phyloP scores from a whole-genome alignment of 2,888 invertebrate species.

The Hyalella azteca region DNA sequence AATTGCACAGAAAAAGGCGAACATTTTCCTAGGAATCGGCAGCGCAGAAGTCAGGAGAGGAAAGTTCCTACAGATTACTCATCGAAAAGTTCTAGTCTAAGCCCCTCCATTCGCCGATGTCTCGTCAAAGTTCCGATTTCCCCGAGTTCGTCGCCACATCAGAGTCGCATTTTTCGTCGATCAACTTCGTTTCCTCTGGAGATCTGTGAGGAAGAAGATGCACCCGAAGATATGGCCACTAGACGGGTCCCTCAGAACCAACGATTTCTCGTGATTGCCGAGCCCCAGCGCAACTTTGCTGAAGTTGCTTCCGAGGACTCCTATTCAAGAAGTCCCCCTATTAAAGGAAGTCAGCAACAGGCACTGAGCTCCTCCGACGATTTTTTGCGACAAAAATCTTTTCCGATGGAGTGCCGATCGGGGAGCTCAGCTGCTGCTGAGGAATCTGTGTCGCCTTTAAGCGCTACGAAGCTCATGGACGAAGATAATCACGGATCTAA shows the following conservation, averaged over 20 bases:
- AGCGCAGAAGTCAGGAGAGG: conserved; percentile 1
- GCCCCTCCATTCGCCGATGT: conserved; percentile 26
- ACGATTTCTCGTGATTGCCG: conserved; percentile 28
- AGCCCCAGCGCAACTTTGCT: conserved; percentile 17
- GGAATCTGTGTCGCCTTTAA: neutral
- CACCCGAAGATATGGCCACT: conserved; percentile 10
- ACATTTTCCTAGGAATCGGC: neutral
- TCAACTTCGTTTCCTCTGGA: conserved; percentile 30
- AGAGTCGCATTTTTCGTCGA: conserved; percentile 27
- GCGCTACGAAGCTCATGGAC: neutral
- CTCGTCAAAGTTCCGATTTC: conserved; percentile 31
- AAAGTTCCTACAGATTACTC: conserved; percentile 18
- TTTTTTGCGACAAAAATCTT: too few species aligned
- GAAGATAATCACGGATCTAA: neutral
- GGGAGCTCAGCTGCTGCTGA: neutral
- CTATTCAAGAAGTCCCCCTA: conserved; percentile 8
- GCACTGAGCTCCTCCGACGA: neutral
- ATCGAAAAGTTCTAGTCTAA: conserved; percentile 18
- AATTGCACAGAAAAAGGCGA: neutral
- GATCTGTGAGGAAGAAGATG: conserved; percentile 32
- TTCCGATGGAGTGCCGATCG: neutral
- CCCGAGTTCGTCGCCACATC: conserved; percentile 24
- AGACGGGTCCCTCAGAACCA: neutral
- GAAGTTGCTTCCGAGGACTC: conserved; percentile 3
- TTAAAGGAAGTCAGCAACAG: conserved; percentile 28